Evolutionary conservation across 2,888 invertebrate genomes (phyloP).

Genomic region (Drosophila melanosoma): DNA sequence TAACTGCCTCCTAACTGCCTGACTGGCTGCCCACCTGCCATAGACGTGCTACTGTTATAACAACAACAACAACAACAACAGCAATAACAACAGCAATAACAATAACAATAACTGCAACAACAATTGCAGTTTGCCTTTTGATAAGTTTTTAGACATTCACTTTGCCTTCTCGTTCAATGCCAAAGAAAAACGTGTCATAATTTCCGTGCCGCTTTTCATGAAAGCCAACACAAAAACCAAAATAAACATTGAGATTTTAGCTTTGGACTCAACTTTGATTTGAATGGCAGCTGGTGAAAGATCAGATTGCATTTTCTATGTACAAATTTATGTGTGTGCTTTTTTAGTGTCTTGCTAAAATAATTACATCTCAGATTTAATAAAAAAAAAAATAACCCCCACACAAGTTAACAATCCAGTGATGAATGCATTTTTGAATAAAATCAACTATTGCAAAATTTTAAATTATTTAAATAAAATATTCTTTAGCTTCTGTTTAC

Average conservation of each 20-base stretch:
- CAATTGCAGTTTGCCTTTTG: constrained; percentile 49
- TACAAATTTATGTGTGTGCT: background rate
- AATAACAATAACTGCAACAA: constrained; percentile 28
- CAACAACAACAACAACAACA: constrained; percentile 30
- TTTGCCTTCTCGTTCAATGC: constrained; percentile 69
- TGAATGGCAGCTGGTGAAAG: constrained; percentile 55
- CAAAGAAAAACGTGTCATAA: constrained; percentile 71
- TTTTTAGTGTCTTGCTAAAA: constrained; percentile 12
- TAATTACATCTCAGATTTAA: constrained; percentile 1
- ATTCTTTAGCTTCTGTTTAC: background rate
- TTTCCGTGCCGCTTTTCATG: constrained; percentile 63
- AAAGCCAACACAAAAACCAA: constrained; percentile 1
- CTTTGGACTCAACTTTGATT: constrained; percentile 30
- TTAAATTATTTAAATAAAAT: background rate
- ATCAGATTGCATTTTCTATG: constrained; percentile 58
- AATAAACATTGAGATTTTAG: constrained; percentile 13
- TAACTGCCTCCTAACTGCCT: constrained; percentile 15
- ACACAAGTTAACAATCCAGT: background rate
- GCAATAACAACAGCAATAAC: constrained; percentile 32
- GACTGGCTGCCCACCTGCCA: constrained; percentile 47
- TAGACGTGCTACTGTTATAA: constrained; percentile 45
- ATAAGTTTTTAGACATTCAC: constrained; percentile 61
- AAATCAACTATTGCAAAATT: background rate
- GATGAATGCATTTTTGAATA: background rate
- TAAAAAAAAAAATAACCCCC: background rate